Percentiles rank a stretch among this genome's conserved stretches.
Conservation (phyloP, 2,113 vertebrate species). For the Ammospiza caudacuta region DNA sequence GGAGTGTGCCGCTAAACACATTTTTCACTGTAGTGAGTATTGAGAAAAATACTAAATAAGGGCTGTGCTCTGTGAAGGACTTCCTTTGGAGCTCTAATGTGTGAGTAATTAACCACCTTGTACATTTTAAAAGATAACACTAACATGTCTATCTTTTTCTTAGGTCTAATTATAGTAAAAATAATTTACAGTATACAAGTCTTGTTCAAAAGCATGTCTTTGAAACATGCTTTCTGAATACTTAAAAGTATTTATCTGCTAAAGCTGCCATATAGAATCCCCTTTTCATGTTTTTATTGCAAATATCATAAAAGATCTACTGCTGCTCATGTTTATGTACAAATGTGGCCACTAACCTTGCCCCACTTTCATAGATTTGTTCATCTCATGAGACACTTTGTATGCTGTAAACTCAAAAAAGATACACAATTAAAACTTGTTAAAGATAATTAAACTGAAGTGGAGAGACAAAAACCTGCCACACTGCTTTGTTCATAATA, state of each 20-base stretch:
- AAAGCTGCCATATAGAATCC: not conserved
- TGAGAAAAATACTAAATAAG: not conserved
- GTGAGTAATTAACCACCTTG: not conserved
- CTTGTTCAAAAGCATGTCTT: not conserved
- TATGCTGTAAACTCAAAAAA: slow-evolving; percentile 49
- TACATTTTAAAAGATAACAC: not conserved
- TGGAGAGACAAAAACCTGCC: slow-evolving; percentile 30
- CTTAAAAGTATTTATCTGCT: not conserved
- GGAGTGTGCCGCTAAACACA: not conserved
- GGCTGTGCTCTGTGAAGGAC: not conserved
- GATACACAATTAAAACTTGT: slow-evolving; percentile 74
- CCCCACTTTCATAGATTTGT: slow-evolving; percentile 41
- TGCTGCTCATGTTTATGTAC: slow-evolving; percentile 42
- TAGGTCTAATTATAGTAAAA: not conserved
- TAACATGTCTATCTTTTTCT: not conserved
- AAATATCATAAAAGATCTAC: slow-evolving; percentile 31
- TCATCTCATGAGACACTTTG: slow-evolving; percentile 53
- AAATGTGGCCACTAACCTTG: slow-evolving; percentile 51
- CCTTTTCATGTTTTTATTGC: slow-evolving; percentile 15
- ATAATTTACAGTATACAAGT: not conserved
- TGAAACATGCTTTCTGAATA: not conserved
- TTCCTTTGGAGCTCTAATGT: not conserved
- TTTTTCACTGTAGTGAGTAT: not conserved
- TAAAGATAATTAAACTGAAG: slow-evolving; percentile 75
- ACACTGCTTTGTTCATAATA: slow-evolving; percentile 68